These are phyloP conservation scores for Kryptopterus vitreolus DNA, from an alignment of 2,797 vertebrate species.

Conservation along the genomic window DNA sequence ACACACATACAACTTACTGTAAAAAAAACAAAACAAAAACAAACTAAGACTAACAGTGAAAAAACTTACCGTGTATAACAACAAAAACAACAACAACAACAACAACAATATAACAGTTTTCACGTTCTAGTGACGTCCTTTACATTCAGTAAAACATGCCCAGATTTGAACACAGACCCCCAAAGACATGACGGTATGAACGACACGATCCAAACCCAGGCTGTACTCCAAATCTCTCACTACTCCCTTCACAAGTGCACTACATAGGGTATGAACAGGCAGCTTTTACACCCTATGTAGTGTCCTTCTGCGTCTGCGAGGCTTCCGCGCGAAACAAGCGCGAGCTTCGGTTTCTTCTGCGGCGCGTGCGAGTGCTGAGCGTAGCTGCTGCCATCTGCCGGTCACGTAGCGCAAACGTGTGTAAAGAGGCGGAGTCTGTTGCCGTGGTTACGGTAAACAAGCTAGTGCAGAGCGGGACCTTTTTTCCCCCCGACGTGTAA, in stretches of 20 bases:
- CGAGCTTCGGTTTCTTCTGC: neutral
- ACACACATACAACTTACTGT: neutral
- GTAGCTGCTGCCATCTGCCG: neutral
- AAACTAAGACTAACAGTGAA: neutral
- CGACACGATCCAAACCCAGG: too few relatives aligned
- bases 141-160: neutral
- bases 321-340: neutral
- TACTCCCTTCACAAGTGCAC: neutral
- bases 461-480: neutral
- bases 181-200: neutral
- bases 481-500: too few relatives aligned
- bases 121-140: neutral
- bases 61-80: slow-evolving; percentile 8
- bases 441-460: slow-evolving; percentile 56
- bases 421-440: slow-evolving; percentile 41
- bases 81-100: neutral
- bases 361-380: too few relatives aligned
- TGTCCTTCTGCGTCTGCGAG: neutral
- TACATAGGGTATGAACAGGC: neutral
- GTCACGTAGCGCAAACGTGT: neutral
- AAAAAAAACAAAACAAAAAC: neutral
- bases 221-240: neutral
- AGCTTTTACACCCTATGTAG: neutral
- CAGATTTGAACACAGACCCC: neutral
- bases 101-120: neutral